Evolutionary conservation across 2,113 vertebrate species (phyloP).

Genomic region (Micromys minutus): DNA sequence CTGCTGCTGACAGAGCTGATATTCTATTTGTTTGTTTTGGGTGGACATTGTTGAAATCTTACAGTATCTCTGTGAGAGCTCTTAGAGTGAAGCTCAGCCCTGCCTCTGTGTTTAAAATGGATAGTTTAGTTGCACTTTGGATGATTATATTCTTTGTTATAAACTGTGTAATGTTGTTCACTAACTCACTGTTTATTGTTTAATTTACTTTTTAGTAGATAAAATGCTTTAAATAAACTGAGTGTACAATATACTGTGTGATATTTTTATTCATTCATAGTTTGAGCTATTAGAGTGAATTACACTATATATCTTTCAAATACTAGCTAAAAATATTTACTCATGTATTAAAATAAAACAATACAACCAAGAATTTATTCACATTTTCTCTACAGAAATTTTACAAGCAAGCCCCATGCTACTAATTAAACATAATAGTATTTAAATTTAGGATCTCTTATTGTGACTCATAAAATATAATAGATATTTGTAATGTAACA

Average conservation of each 20-base stretch:
- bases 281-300: background rate
- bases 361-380: background rate
- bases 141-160: background rate
- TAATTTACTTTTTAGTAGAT: background rate
- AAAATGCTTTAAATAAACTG: background rate
- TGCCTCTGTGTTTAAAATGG: background rate
- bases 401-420: background rate
- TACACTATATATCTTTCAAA: background rate
- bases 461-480: background rate
- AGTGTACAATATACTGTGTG: background rate
- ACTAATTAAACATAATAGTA: slow-evolving; percentile 2
- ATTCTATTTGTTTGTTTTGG: background rate
- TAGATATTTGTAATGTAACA: background rate
- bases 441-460: background rate
- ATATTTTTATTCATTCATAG: background rate
- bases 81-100: background rate
- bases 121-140: background rate
- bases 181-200: background rate
- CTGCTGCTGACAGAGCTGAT: background rate
- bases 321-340: background rate
- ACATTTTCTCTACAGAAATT: background rate
- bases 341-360: background rate
- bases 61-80: background rate
- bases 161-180: background rate
- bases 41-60: background rate